phyloP scores from a whole-genome alignment of 1,140 invertebrate species.

The Meloidogyne exigua region DNA sequence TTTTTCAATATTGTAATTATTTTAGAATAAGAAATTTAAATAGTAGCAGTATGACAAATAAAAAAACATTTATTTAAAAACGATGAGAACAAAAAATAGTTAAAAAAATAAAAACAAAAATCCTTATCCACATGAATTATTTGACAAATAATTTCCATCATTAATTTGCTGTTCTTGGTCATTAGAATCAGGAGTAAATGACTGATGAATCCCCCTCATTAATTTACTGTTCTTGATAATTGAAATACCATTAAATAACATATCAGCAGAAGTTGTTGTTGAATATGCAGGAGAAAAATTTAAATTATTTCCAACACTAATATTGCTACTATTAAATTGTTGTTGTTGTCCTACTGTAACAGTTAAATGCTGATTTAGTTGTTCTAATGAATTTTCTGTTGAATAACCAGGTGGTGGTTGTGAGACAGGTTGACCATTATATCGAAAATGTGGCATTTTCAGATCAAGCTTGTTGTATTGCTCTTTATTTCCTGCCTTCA shows the following conservation, averaged over 20 bases:
- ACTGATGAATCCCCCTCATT: no score
- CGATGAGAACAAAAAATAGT: neutral
- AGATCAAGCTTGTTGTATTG: conserved; percentile 82
- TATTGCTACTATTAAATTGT: conserved; percentile 12
- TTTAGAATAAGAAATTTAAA: neutral
- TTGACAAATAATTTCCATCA: no score
- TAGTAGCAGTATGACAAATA: neutral
- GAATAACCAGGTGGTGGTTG: conserved; percentile 70
- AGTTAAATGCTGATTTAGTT: conserved; percentile 16
- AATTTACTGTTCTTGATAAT: neutral
- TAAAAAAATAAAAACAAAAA: neutral
- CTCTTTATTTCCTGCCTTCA: neutral
- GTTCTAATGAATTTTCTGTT: conserved; percentile 36
- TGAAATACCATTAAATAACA: neutral
- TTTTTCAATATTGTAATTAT: no score
- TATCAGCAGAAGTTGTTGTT: conserved; percentile 4
- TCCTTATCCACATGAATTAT: neutral
- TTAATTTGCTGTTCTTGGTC: no score
- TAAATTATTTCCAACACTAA: neutral
- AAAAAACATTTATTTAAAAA: neutral
- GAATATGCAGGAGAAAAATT: neutral
- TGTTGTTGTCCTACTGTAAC: conserved; percentile 3
- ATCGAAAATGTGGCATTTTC: conserved; percentile 95
- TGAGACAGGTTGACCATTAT: conserved; percentile 68
- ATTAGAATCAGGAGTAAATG: neutral